Evolutionary conservation across 2,888 invertebrate genomes (phyloP).

Genomic region (Watsonalla cultraria): DNA sequence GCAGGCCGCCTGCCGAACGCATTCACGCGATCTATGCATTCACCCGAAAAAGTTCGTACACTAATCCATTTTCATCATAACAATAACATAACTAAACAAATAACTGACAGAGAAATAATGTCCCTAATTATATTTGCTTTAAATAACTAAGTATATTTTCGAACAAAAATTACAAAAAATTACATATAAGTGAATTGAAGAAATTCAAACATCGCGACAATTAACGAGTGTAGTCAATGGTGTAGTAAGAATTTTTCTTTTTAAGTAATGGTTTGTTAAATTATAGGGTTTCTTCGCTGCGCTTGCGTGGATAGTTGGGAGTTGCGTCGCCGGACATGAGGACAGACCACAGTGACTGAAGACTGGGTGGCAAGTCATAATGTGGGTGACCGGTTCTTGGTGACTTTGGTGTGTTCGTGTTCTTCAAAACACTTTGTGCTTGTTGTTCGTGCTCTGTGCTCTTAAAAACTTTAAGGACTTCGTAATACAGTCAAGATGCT

Average conservation of each 20-base stretch:
- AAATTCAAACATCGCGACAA: conserved; percentile 24
- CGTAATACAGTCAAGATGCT: conserved; percentile 37
- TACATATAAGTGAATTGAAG: conserved; percentile 14
- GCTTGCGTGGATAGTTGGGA: conserved; percentile 44
- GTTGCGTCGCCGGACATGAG: conserved; percentile 50
- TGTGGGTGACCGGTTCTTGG: conserved; percentile 39
- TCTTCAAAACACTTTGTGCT: conserved; percentile 31
- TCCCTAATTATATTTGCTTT: background rate
- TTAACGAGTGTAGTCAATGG: conserved; percentile 54
- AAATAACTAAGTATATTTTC: background rate
- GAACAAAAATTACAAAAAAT: conserved; percentile 4
- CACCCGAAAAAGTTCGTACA: conserved; percentile 34
- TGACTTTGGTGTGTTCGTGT: conserved; percentile 27
- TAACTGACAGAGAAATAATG: background rate
- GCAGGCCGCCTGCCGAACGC: conserved; percentile 59
- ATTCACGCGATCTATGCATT: conserved; percentile 40
- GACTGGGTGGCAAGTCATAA: conserved; percentile 9
- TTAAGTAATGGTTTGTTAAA: conserved; percentile 62
- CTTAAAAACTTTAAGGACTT: conserved; percentile 22
- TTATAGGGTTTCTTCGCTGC: conserved; percentile 70
- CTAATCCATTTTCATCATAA: background rate
- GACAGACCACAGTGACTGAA: conserved; percentile 40
- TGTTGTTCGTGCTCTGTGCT: conserved; percentile 34
- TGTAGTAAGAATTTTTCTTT: conserved; percentile 53
- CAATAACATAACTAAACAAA: background rate